Base-by-base conservation (phyloP, 1,140 invertebrate genomes). In the Polypedilum vanderplanki region DNA sequence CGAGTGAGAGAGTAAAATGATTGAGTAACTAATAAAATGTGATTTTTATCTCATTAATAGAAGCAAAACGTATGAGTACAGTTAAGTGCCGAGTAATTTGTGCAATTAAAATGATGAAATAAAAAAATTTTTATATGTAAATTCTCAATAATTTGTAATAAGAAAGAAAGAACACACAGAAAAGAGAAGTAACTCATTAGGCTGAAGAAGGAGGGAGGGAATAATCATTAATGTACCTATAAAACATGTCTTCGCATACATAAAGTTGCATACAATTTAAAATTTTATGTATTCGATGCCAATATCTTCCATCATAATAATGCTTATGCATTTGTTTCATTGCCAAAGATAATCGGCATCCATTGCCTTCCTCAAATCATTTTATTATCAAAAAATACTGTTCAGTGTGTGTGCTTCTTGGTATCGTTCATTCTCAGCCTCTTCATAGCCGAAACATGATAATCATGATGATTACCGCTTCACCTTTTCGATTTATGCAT, bases 401-500 rank as follows among this genome's bases (percentile, higher is more conserved):
- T 57, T 57, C 46, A n/a, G 12, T 57, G 15, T n/a, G 41, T 46
- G 46, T 57, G 46, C 46, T 57, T 12, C n/a, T 57, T 57, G 46
- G 12, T 57, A n/a, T 57, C 9, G 9, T 46, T 57, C 46, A 4
- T 15, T 57, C 46, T 57, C 46, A 57, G 1, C 46, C 46, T 57
- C 3, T 57, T 15, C 46, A 57, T 57, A 57, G 46, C 46, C 46
- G 46, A 57, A 57, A 57, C 46, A 57, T 57, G 46, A 57, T 57
- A 57, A 57, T 57, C 46, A 57, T 57, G 46, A 57, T 57, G 46
- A 57, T 57, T 57, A 57, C 46, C n/a, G 46, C 46, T 57, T 57
- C 46, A 57, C 46, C 46, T 57, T 57, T 57, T 57, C 46, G 46
- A 57, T 57, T 57, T 57, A 57, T 57, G 46, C 46, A 57, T 57